Evolutionary conservation across 2,797 vertebrate genomes (phyloP).

Genomic region (Siniperca obscura): DNA sequence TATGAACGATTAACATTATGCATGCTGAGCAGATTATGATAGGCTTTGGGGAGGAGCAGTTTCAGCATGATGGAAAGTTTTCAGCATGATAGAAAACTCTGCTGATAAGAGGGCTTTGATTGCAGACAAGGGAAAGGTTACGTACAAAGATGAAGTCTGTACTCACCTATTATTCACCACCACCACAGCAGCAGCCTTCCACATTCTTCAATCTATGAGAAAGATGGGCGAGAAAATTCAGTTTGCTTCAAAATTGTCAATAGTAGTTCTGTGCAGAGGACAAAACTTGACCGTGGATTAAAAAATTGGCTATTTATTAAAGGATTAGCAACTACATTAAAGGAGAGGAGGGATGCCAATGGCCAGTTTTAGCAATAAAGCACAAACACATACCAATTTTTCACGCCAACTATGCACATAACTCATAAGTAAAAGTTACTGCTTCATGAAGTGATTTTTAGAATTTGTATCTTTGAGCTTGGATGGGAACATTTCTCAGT

Average conservation of each 20-base stretch:
- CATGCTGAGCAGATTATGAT: constrained; percentile 71
- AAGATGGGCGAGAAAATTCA: constrained; percentile 2
- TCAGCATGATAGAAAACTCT: constrained; percentile 52
- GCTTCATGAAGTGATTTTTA: constrained; percentile 15
- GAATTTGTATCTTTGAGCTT: constrained; percentile 24
- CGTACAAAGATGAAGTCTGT: constrained; percentile 38
- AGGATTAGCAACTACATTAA: constrained; percentile 5
- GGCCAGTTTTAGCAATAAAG: background rate
- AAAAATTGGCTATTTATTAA: background rate
- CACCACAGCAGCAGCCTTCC: background rate
- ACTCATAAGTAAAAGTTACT: constrained; percentile 26
- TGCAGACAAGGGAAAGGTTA: constrained; percentile 25
- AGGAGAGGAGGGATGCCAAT: background rate
- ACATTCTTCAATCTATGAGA: background rate
- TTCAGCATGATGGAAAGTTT: constrained; percentile 70
- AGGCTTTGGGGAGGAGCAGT: constrained; percentile 65
- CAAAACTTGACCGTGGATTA: background rate
- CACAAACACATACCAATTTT: background rate
- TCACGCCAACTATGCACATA: constrained; percentile 15
- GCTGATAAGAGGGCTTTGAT: constrained; percentile 59
- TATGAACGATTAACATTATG: constrained; percentile 68
- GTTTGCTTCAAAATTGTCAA: constrained; percentile 11
- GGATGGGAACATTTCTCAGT: constrained; percentile 25
- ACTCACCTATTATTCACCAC: constrained; percentile 30
- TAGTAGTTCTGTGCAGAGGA: background rate